Evolutionary conservation across 37 sponge, comb jelly and placozoan genomes (phyloP).

Genomic region (Cliona cf. orientalis): DNA sequence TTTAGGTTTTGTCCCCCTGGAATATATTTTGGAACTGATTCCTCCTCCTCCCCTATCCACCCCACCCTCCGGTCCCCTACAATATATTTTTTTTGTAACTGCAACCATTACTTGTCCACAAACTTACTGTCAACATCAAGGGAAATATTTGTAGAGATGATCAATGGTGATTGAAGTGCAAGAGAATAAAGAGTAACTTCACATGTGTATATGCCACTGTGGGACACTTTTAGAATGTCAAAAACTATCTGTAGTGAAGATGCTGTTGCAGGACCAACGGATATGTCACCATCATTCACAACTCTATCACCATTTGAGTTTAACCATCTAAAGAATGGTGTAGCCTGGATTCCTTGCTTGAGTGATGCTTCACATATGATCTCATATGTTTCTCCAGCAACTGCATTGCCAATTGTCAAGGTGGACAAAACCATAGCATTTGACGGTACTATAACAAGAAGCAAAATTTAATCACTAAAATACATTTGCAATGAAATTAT

Average conservation of each 20-base stretch:
- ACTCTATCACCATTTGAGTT: neutral
- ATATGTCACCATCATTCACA: neutral
- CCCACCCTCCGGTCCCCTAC: no score
- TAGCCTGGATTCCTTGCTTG: slow-evolving; percentile 13
- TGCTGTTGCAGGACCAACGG: slow-evolving; percentile 16
- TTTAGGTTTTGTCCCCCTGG: no score
- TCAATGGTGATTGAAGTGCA: slow-evolving; percentile 16
- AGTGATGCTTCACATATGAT: neutral
- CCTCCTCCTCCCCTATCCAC: no score
- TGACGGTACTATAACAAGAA: slow-evolving; percentile 9
- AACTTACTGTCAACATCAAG: slow-evolving; percentile 11
- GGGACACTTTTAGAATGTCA: neutral
- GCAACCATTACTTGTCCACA: neutral
- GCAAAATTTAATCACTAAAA: neutral
- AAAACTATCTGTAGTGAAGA: neutral
- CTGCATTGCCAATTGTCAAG: neutral
- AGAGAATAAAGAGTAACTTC: slow-evolving; percentile 19
- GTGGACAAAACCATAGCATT: slow-evolving; percentile 5
- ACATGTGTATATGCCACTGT: neutral
- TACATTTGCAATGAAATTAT: neutral
- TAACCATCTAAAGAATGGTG: slow-evolving; percentile 6
- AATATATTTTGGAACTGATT: no score
- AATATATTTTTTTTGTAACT: neutral
- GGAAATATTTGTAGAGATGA: neutral
- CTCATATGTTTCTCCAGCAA: slow-evolving; percentile 14